A percentile compares a stretch with the other conserved stretches of the same genome.
Evolutionary conservation across 64 coral and sea anemone species (phyloP).

Genomic region (Hydrozoanthus tunicans): DNA sequence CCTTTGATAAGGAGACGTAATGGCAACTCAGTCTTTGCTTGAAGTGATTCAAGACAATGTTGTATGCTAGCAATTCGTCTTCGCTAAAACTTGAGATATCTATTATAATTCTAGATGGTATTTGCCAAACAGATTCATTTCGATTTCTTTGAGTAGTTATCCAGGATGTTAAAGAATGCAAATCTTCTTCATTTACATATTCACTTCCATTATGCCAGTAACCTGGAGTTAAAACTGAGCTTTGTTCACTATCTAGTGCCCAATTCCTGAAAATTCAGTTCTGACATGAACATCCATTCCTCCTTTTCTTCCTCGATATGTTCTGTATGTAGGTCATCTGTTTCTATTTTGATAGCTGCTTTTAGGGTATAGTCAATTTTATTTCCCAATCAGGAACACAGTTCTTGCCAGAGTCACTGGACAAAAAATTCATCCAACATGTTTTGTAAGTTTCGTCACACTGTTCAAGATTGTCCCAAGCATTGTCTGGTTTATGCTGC

Average conservation of each 20-base stretch:
- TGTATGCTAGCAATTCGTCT: slow-evolving; percentile 7
- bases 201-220: slow-evolving; percentile 65
- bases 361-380: slow-evolving; percentile 59
- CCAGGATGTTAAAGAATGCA: slow-evolving; percentile 54
- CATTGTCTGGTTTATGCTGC: slow-evolving; percentile 51
- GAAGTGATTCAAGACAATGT: slow-evolving; percentile 15
- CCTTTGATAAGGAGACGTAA: slow-evolving; percentile 37
- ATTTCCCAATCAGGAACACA: slow-evolving; percentile 77
- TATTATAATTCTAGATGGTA: slow-evolving; percentile 45
- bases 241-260: slow-evolving; percentile 51
- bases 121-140: slow-evolving; percentile 59
- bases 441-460: slow-evolving; percentile 72
- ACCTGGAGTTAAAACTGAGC: slow-evolving; percentile 57
- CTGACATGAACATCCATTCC: slow-evolving; percentile 81
- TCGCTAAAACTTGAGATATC: slow-evolving; percentile 49
- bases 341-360: slow-evolving; percentile 62
- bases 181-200: slow-evolving; percentile 50
- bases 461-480: slow-evolving; percentile 60
- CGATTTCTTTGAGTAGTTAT: slow-evolving; percentile 56
- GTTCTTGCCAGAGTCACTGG: slow-evolving; percentile 46
- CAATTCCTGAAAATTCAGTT: slow-evolving; percentile 66
- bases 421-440: slow-evolving; percentile 76
- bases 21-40: background rate
- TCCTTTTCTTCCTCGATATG: slow-evolving; percentile 73
- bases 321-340: slow-evolving; percentile 56